A percentile compares a stretch with the other conserved stretches of the same genome.
phyloP scores from a whole-genome alignment of 2,888 invertebrate genomes.

The Amphipyra berbera region DNA sequence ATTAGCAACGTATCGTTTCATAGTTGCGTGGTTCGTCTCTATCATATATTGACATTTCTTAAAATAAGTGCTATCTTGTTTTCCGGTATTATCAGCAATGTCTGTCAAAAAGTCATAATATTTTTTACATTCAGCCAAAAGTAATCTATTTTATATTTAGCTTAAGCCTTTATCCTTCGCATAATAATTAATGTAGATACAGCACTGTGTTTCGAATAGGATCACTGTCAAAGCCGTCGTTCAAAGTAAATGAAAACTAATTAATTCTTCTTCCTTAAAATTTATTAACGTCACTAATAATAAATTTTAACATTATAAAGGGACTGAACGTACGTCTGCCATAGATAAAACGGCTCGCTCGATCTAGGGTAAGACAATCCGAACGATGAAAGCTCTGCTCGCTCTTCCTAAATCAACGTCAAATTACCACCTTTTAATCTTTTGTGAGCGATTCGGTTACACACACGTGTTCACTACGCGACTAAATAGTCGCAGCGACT shows the following conservation, averaged over 20 bases:
- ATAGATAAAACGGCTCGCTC: conserved; percentile 76
- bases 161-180: no score
- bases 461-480: conserved; percentile 81
- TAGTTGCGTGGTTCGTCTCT: no score
- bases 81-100: no score
- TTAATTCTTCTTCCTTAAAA: conserved; percentile 60
- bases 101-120: no score
- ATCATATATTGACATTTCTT: no score
- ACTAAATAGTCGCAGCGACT: conserved; percentile 71
- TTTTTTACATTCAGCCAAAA: no score
- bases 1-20: no score
- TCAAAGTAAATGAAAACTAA: no score
- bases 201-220: conserved; percentile 4
- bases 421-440: conserved; percentile 89
- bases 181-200: background rate
- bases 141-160: no score
- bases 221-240: conserved; percentile 44
- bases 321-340: conserved; percentile 51
- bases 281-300: conserved; percentile 75
- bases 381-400: conserved; percentile 78
- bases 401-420: conserved; percentile 88
- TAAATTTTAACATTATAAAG: conserved; percentile 77
- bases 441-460: conserved; percentile 86
- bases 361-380: conserved; percentile 82
- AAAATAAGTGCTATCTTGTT: no score